phyloP scores from a whole-genome alignment of 2,888 invertebrate species.

The Microchrysa polita region DNA sequence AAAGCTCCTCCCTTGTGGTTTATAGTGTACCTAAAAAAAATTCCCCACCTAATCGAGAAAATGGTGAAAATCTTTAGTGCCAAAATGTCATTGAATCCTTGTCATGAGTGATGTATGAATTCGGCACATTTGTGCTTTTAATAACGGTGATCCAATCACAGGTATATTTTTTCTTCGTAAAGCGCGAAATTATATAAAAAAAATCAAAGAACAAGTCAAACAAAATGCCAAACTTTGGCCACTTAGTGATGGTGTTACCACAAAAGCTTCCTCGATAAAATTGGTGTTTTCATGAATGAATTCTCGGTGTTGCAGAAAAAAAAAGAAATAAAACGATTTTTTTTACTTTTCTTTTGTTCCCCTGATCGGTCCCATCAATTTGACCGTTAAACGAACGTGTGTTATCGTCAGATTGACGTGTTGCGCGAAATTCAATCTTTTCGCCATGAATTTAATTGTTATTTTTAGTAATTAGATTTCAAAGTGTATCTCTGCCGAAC shows the following conservation, averaged over 20 bases:
- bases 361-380: background rate
- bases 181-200: background rate
- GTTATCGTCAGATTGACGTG: conserved; percentile 7
- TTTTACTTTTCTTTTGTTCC: background rate
- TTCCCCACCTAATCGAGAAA: no score
- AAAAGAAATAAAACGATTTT: background rate
- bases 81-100: conserved; percentile 11
- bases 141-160: background rate
- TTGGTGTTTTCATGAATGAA: conserved; percentile 2
- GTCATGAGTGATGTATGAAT: background rate
- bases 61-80: background rate
- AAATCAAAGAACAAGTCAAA: background rate
- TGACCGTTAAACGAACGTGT: no score
- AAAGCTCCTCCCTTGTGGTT: background rate
- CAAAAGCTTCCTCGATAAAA: background rate
- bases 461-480: conserved; percentile 34
- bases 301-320: conserved; percentile 6
- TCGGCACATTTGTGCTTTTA: background rate
- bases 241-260: background rate
- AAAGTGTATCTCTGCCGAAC: no score
- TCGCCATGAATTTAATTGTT: conserved; percentile 30
- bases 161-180: no score
- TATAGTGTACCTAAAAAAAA: no score
- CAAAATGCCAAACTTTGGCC: background rate
- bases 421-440: background rate